Conservation (phyloP, 2,888 invertebrate species). For the Mesochorus sp. region DNA sequence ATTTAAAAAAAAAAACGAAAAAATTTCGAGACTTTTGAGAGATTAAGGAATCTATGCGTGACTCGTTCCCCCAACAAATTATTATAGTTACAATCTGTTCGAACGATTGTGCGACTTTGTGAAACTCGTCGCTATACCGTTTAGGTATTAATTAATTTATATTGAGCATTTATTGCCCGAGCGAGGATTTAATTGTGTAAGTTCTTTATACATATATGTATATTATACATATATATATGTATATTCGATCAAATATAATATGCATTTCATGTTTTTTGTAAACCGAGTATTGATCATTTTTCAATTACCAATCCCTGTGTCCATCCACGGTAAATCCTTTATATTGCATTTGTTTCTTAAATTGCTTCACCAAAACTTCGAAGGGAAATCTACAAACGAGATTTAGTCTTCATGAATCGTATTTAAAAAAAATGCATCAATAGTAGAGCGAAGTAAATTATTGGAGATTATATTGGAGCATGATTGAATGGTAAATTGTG, state of each 20-base stretch:
- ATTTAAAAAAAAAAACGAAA: background rate
- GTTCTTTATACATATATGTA: constrained; percentile 72
- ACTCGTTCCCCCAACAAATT: constrained; percentile 30
- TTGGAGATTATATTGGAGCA: too few relatives aligned
- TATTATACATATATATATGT: constrained; percentile 69
- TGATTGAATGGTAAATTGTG: too few relatives aligned
- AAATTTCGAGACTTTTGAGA: constrained; percentile 36
- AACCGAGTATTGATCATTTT: constrained; percentile 16
- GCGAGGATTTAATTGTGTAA: constrained; percentile 66
- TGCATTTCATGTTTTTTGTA: constrained; percentile 79
- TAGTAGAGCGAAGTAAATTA: too few relatives aligned
- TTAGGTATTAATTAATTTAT: constrained; percentile 76
- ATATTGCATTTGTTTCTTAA: too few relatives aligned
- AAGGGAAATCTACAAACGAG: too few relatives aligned
- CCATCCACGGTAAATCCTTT: too few relatives aligned
- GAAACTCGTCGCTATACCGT: constrained; percentile 62
- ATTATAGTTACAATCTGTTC: constrained; percentile 62
- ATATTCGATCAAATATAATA: constrained; percentile 75
- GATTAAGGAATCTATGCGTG: constrained; percentile 63
- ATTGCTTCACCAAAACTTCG: too few relatives aligned
- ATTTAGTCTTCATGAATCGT: too few relatives aligned
- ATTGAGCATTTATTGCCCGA: constrained; percentile 69
- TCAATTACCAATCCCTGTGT: background rate
- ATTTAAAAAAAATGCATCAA: too few relatives aligned
- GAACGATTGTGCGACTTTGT: constrained; percentile 35